Conservation (phyloP, 2,797 vertebrate genomes). For the Tadarida brasiliensis region DNA sequence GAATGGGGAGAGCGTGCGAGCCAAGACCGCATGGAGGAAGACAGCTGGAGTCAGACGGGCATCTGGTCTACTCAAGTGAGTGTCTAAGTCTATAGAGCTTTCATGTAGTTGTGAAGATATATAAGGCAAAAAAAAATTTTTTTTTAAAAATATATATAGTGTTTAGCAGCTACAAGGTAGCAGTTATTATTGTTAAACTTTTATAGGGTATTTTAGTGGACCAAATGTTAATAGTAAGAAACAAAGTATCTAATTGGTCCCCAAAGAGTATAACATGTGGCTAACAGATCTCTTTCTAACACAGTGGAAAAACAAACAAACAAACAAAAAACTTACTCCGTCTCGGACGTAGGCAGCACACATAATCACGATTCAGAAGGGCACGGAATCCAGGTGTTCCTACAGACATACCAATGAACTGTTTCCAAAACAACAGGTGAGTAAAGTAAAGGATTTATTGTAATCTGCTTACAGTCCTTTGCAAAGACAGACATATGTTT, state of each 20-base stretch:
- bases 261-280: not conserved
- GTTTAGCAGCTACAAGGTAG: not conserved
- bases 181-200: not conserved
- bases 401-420: conserved; percentile 82
- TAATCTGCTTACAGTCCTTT: conserved; percentile 96
- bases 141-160: fast-evolving
- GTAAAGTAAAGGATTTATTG: conserved; percentile 97
- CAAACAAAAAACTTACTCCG: not conserved
- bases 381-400: not conserved
- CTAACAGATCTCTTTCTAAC: not conserved
- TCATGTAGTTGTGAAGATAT: not conserved
- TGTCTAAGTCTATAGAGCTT: not conserved
- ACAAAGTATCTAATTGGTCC: not conserved
- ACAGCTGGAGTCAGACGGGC: not conserved
- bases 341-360: not conserved
- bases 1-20: fast-evolving
- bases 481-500: conserved; percentile 97
- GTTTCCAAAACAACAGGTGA: conserved; percentile 88
- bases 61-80: not conserved
- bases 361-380: not conserved
- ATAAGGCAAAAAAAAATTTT: not conserved
- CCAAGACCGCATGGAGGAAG: fast-evolving
- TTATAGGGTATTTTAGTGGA: not conserved
- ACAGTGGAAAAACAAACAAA: not conserved
- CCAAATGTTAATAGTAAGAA: not conserved